Evolutionary conservation across 1,140 invertebrate species (phyloP), one percentile per base, ranked within the genome.

Genomic region (Dolichoris vasculosae): DNA sequence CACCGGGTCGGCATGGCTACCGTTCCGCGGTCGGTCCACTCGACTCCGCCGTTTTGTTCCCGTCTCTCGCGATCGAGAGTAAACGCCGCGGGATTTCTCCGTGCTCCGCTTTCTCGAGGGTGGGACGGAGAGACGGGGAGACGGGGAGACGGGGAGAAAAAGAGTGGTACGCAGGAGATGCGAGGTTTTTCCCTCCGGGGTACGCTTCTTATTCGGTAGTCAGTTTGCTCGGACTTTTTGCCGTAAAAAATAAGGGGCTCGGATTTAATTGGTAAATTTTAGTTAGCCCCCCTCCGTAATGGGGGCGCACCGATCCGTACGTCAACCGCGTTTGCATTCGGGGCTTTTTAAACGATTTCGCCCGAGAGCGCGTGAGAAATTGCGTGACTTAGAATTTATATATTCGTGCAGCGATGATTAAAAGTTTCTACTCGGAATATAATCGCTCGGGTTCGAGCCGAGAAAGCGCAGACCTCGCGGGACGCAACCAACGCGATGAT

Each of bases 21-120:
- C 81, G 91, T 91, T 91, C 86, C 87, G 82, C 90, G 91, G 91
- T 92, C 79, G 4, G 0, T 9, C 4, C 4, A 4, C 40, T 26
- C 63, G 79, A 26, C 20, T 55, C 51, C 55, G 55, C 55, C 69
- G 23, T 71, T 83, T 76, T 83, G 76, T 83, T 32, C 69, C 43
- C 43, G 82, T 82, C 82, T 32, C 69, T 43, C 69, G 82, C 46
- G 32, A 76, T 76, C 82, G 55, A 82, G 80, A 82, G 67, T 48
- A 6, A 55, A 32, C 6, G 46, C 75, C 40, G 46, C 17, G 30
- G 26, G 20, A 35, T 35, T 40, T n/a, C 46, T 75, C 43, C 15
- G 43, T 11, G 38, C 40, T 23, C n/a, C 71, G 35, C 40, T 75
- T 75, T 48, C 71, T 35, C 32, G 63, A 32, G n/a, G 63, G 32